These are phyloP conservation scores for Trichomalopsis sarcophagae DNA, from an alignment of 1,140 invertebrate species.

Conservation along the genomic window DNA sequence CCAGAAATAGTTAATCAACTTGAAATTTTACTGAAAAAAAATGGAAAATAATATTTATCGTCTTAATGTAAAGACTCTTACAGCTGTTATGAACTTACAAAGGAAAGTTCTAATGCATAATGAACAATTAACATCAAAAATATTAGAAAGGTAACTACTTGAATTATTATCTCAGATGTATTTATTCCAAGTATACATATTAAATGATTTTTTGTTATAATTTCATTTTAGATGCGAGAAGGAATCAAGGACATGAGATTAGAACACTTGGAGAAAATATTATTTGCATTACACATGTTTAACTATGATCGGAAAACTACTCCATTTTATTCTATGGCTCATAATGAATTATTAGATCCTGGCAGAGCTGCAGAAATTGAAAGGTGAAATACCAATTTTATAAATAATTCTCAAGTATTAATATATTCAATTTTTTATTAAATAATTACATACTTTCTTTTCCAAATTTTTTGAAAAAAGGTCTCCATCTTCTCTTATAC, in stretches of 20 bases:
- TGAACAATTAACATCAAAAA: slow-evolving; percentile 62
- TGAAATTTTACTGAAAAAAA: slow-evolving; percentile 24
- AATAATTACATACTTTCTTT: neutral
- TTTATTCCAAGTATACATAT: slow-evolving; percentile 36
- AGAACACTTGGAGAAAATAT: slow-evolving; percentile 79
- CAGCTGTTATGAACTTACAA: slow-evolving; percentile 75
- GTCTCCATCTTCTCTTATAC: neutral
- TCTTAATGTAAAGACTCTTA: slow-evolving; percentile 69
- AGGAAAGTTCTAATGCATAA: slow-evolving; percentile 71
- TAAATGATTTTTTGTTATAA: slow-evolving; percentile 38
- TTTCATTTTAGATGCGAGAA: slow-evolving; percentile 59
- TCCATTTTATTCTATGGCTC: slow-evolving; percentile 69
- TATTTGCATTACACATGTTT: slow-evolving; percentile 73
- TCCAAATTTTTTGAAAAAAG: neutral
- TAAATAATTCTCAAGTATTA: neutral
- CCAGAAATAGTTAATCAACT: slow-evolving; percentile 35
- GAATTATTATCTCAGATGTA: neutral
- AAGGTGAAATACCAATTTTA: slow-evolving; percentile 54
- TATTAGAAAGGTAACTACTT: slow-evolving; percentile 67
- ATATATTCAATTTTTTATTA: neutral
- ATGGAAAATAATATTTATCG: slow-evolving; percentile 49
- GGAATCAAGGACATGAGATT: slow-evolving; percentile 69
- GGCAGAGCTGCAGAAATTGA: slow-evolving; percentile 72
- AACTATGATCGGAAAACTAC: slow-evolving; percentile 69
- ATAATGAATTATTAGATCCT: slow-evolving; percentile 72